A percentile compares a stretch with the other conserved stretches of the same genome.
Evolutionary conservation across 2,113 vertebrate species (phyloP).

Genomic region (Esox niger): DNA sequence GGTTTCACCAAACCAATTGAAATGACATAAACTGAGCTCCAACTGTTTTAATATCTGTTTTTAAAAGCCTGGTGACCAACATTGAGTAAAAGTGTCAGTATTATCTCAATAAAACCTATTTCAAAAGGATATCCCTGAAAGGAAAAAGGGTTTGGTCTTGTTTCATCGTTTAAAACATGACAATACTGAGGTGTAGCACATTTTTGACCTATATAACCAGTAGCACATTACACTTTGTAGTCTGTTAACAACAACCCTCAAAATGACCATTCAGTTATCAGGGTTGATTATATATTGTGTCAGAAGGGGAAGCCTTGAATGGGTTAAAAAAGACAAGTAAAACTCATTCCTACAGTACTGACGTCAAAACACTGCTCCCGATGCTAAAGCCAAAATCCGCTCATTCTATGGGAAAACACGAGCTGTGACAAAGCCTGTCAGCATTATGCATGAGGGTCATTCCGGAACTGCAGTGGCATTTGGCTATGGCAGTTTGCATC

Average conservation of each 20-base stretch:
- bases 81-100: constrained; percentile 76
- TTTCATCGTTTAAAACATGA: constrained; percentile 2
- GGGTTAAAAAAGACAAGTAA: no score
- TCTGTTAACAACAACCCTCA: no score
- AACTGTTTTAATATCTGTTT: constrained; percentile 70
- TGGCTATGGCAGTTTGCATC: no score
- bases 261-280: no score
- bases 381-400: not conserved
- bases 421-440: not conserved
- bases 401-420: not conserved
- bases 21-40: constrained; percentile 55
- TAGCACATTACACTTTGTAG: no score
- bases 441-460: not conserved
- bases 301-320: no score
- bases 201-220: no score
- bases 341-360: no score
- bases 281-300: no score
- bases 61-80: constrained; percentile 66
- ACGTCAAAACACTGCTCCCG: not conserved
- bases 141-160: constrained; percentile 21
- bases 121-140: constrained; percentile 58
- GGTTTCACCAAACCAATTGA: constrained; percentile 41
- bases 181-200: no score
- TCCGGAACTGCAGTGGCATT: no score
- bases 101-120: constrained; percentile 80